Base-by-base conservation (phyloP, 2,888 invertebrate species). In the Brachyopa scutellaris region DNA sequence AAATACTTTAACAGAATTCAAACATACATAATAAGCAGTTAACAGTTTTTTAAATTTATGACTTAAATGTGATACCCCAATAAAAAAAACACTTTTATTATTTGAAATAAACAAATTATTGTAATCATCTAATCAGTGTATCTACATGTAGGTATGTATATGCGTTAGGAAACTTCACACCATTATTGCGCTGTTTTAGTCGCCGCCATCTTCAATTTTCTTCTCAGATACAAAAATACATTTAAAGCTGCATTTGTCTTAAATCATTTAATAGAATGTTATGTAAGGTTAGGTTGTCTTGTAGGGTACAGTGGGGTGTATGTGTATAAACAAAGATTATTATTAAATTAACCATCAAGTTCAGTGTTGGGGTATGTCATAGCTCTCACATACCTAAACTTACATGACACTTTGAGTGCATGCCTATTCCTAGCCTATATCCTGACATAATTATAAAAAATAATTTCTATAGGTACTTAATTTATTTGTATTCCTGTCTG, bases 111-210 rank as follows among this genome's bases (percentile, higher is more conserved):
- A 57, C n/a, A n/a, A n/a, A n/a, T n/a, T n/a, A n/a, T n/a, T 2
- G 2, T 11, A 51, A 51, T 26, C 11, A 21, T 13, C 31, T 19
- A 45, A 31, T 45, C 31, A 33, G 26, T 26, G 21, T 21, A 11
- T 15, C 40, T 13, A 13, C n/a, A n/a, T n/a, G n/a, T n/a, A n/a
- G n/a, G n/a, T n/a, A n/a, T n/a, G n/a, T n/a, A n/a, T n/a, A n/a
- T 64, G 23, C 26, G 33, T 2, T 80, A 80, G 79, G 79, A 40
- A 80, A 74, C 79, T 69, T 80, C 62, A 61, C 67, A 79, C 79
- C 79, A n/a, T n/a, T n/a, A 74, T 74, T 17, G 57, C 66, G 59
- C 36, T 62, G 40, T 66, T 42, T 55, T 51, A 67, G 29, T 55
- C 13, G 36, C 33, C 13, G 29, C 53, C 21, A 55, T 15, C 23